These are phyloP conservation scores for Pimephales promelas DNA, from an alignment of 2,113 vertebrate species.

Conservation along the genomic window DNA sequence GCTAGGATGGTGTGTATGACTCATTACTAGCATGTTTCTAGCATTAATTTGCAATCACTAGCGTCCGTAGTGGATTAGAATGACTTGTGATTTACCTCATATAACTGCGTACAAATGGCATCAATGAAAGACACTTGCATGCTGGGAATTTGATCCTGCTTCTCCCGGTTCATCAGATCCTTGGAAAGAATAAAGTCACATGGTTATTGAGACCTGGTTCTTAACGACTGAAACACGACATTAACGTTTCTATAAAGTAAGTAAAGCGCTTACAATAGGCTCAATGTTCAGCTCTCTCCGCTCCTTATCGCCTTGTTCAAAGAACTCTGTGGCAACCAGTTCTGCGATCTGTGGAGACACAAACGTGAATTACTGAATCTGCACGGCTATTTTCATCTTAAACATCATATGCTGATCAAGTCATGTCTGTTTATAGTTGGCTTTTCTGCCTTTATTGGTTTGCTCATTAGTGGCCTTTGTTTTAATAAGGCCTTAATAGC, in stretches of 20 bases:
- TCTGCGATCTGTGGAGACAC: conserved; percentile 85
- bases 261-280: conserved; percentile 84
- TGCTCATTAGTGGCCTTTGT: not conserved
- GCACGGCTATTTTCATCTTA: no score
- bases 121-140: conserved; percentile 99
- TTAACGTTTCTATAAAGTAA: not conserved
- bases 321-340: conserved; percentile 95
- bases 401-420: not conserved
- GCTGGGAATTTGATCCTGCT: conserved; percentile 96
- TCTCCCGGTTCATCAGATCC: conserved; percentile 99
- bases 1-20: no score
- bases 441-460: no score
- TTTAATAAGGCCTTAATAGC: not conserved
- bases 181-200: conserved; percentile 62
- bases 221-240: not conserved
- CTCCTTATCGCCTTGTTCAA: conserved; percentile 97
- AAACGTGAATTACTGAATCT: not conserved
- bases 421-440: not conserved
- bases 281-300: conserved; percentile 93
- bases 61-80: no score
- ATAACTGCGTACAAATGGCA: conserved; percentile 92
- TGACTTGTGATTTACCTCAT: conserved; percentile 82
- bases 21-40: no score
- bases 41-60: no score
- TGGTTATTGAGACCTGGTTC: not conserved